These are phyloP conservation scores for Ptiloglossa arizonensis DNA, from an alignment of 1,140 invertebrate genomes.

Conservation along the genomic window DNA sequence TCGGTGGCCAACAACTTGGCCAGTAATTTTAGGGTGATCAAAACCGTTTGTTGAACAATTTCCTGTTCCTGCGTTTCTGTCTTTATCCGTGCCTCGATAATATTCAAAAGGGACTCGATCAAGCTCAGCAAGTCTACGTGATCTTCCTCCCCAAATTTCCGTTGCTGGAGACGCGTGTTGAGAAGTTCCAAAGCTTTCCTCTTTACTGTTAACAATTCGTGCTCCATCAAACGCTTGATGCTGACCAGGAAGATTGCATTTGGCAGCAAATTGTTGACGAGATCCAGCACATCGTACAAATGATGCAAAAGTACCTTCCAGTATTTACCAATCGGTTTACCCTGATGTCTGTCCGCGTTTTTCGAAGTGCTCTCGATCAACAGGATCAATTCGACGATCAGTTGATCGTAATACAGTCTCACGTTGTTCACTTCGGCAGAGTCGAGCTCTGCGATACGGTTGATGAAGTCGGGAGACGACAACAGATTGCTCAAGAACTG, in stretches of 20 bases:
- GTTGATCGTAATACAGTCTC: constrained; percentile 84
- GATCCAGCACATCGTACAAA: constrained; percentile 89
- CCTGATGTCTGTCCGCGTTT: constrained; percentile 80
- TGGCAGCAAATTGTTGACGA: constrained; percentile 89
- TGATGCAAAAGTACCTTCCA: constrained; percentile 91
- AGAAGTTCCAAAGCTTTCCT: constrained; percentile 92
- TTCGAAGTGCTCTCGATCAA: constrained; percentile 86
- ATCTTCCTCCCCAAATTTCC: constrained; percentile 83
- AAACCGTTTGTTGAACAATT: constrained; percentile 89
- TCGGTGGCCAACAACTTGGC: constrained; percentile 86
- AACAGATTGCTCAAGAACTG: constrained; percentile 87
- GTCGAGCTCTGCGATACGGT: constrained; percentile 82
- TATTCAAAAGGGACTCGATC: constrained; percentile 84
- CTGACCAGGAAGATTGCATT: constrained; percentile 90
- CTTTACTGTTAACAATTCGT: constrained; percentile 87
- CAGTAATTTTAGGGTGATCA: constrained; percentile 91
- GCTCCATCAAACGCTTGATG: constrained; percentile 86
- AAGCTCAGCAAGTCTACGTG: constrained; percentile 82
- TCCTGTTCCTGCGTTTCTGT: constrained; percentile 80
- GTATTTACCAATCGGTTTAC: constrained; percentile 86
- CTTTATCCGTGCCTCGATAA: constrained; percentile 79
- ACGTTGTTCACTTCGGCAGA: constrained; percentile 79
- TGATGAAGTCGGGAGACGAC: constrained; percentile 86
- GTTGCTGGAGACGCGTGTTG: constrained; percentile 89
- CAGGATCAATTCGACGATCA: constrained; percentile 86